Conservation (phyloP, 2,113 vertebrate genomes). For the cat (Felis catus) region F.catus_Fca126_mat1.0 CM031415.1:78927001-78927500, state of each 20-base stretch:
- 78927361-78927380: background rate
- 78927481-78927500: background rate
- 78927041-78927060: accelerated
- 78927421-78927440: background rate
- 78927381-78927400: background rate
- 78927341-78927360: background rate
- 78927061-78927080: background rate
- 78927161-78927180: background rate
- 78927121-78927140: background rate
- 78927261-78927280: background rate
- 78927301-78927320: background rate
- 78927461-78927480: background rate
- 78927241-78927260: background rate
- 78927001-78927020: background rate
- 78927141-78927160: background rate
- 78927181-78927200: background rate
- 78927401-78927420: background rate
- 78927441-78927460: background rate
- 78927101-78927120: background rate
- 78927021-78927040: background rate
- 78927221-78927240: background rate
- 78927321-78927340: constrained; percentile 22
- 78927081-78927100: accelerated
- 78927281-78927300: background rate
- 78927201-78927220: background rate